phyloP scores from a whole-genome alignment of 2,888 invertebrate species.

The Amphimallon solstitiale region DNA sequence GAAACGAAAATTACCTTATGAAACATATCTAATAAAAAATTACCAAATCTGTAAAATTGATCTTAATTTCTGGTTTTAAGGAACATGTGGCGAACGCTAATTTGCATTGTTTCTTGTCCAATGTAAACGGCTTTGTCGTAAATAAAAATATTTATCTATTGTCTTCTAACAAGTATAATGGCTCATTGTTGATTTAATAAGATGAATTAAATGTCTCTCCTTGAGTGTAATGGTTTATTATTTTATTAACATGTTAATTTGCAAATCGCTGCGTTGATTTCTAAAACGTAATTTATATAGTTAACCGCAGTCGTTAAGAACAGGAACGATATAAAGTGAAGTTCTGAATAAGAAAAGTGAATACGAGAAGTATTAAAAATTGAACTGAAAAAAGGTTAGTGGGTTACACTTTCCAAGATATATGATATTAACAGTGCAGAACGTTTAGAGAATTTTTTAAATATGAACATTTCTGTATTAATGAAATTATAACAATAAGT shows the following conservation, averaged over 20 bases:
- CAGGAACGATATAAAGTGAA: conserved; percentile 2
- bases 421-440: conserved; percentile 27
- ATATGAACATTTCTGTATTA: conserved; percentile 2
- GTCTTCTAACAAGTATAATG: too few relatives aligned
- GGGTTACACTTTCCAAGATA: conserved; percentile 30
- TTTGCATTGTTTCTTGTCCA: too few relatives aligned
- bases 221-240: too few relatives aligned
- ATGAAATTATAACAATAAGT: conserved; percentile 6
- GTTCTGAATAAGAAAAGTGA: conserved; percentile 20
- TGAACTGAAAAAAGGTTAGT: conserved; percentile 25
- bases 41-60: too few relatives aligned
- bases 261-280: not conserved
- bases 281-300: not conserved
- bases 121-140: too few relatives aligned
- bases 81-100: too few relatives aligned
- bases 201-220: too few relatives aligned
- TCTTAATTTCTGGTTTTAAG: too few relatives aligned
- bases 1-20: too few relatives aligned
- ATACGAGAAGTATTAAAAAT: conserved; percentile 12
- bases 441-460: conserved; percentile 21
- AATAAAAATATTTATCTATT: too few relatives aligned
- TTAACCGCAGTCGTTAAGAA: not conserved
- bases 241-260: not conserved
- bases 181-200: too few relatives aligned
- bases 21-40: too few relatives aligned